Evolutionary conservation across 92 coral and sea anemone species (phyloP), one percentile per base, ranked within the genome.

Genomic region (Actinostola sp.): DNA sequence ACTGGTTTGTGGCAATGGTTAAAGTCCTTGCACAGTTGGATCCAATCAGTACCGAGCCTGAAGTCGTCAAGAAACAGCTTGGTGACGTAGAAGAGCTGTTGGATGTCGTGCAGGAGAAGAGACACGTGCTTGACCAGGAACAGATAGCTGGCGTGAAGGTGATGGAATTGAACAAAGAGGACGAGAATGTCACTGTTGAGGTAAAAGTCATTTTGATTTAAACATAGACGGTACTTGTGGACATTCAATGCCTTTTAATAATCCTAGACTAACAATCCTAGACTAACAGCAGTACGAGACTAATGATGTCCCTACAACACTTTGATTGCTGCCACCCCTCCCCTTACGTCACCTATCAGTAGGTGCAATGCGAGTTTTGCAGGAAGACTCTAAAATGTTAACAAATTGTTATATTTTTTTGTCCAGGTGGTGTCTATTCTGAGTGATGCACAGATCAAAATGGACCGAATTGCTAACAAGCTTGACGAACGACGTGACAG

Each of bases 21-120:
- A 74, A 70, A n/a, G 66, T 31, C 26, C 50, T 86, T n/a, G 92
- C 88, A 39, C 77, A 76, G 16, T 80, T 85, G 50, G 92, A 91
- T 53, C 97, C 98, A 6, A 75, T 94, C 55, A 91, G 98, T 76
- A 94, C 98, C 15, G 97, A 91, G 35, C 97, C 97, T 17, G 89
- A 77, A 30, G 84, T 79, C 59, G 88, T 94, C 68, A 89, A 85
- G 73, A 84, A 86, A 54, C 98, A 94, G 80, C 79, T 94, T 25
- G 59, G 66, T 7, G 97, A 88, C 74, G 90, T 88, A 0, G 97
- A 94, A 55, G 81, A 79, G 41, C 51, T 94, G 71, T 80, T 83
- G 60, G 90, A 89, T 39, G 66, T 70, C 21, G 79, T 87, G 41
- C 96, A 88, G 68, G 92, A 91, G 39, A 84, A 94, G 84, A 85